Percentiles rank a stretch among this genome's conserved stretches.
Evolutionary conservation across 2,797 vertebrate species (phyloP).

Genomic region (Jordanella pulchra): DNA sequence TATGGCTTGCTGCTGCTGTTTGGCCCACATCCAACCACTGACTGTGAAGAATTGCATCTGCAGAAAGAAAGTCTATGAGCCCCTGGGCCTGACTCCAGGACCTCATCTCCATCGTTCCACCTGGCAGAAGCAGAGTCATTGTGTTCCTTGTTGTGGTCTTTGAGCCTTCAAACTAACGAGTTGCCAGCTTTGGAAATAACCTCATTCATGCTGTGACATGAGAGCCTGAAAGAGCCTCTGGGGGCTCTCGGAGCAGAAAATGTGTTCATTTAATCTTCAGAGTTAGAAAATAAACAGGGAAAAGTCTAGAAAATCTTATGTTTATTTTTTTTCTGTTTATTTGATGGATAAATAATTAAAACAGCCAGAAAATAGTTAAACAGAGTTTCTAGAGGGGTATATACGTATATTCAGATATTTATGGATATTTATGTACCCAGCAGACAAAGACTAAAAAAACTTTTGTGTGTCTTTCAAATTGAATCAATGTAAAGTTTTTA

Average conservation of each 20-base stretch:
- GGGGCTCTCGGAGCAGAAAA: background rate
- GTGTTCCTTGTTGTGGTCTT: slow-evolving; percentile 3
- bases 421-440: too few species aligned
- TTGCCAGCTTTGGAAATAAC: slow-evolving; percentile 18
- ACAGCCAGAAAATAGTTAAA: background rate
- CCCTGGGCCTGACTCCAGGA: slow-evolving; percentile 7
- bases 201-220: background rate
- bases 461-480: too few species aligned
- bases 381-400: background rate
- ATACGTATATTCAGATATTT: too few species aligned
- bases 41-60: slow-evolving; percentile 18
- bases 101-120: background rate
- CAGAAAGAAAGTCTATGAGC: slow-evolving; percentile 1
- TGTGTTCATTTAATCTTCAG: background rate
- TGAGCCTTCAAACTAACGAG: slow-evolving; percentile 2
- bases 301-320: background rate
- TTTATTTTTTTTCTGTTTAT: background rate
- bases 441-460: too few species aligned
- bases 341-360: background rate
- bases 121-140: slow-evolving; percentile 22
- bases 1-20: background rate
- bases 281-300: background rate
- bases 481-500: too few species aligned
- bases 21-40: slow-evolving; percentile 16
- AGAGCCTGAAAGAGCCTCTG: slow-evolving; percentile 5